Evolutionary conservation across 2,113 vertebrate species (phyloP).

Genomic region (Lepus americanus): DNA sequence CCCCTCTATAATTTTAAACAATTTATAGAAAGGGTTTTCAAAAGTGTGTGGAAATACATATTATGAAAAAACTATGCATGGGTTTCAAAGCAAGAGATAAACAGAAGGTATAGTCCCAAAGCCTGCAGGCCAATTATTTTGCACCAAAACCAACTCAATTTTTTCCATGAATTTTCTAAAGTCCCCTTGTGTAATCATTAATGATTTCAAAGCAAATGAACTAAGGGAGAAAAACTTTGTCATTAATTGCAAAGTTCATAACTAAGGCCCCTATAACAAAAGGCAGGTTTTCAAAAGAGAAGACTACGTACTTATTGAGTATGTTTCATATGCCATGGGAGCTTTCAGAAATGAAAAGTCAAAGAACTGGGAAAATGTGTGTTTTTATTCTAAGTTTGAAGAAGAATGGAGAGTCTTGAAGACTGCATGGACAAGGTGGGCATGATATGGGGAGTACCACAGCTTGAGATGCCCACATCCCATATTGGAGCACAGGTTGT

Average conservation of each 20-base stretch:
- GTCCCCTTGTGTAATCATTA: too few relatives aligned
- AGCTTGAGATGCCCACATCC: too few relatives aligned
- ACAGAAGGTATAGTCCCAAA: too few relatives aligned
- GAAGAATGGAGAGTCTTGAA: not conserved
- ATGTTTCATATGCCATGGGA: not conserved
- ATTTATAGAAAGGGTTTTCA: not conserved
- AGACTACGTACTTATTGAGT: not conserved
- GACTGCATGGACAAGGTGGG: not conserved
- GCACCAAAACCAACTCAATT: too few relatives aligned
- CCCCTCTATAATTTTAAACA: not conserved
- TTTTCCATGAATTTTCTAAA: too few relatives aligned
- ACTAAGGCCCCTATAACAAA: not conserved
- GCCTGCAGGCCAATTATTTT: too few relatives aligned
- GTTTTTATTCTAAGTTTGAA: not conserved
- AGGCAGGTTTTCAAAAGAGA: not conserved
- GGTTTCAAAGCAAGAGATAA: too few relatives aligned
- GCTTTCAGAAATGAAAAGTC: not conserved
- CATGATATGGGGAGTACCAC: too few relatives aligned
- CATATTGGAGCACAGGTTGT: too few relatives aligned
- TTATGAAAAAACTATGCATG: too few relatives aligned
- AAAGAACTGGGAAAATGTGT: not conserved
- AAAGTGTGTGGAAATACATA: too few relatives aligned
- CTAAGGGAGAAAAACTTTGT: not conserved
- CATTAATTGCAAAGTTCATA: not conserved
- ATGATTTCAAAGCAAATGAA: constrained; percentile 8